These are phyloP conservation scores for Typhlomys cinereus DNA, from an alignment of 2,113 vertebrate genomes.

Conservation along the genomic window DNA sequence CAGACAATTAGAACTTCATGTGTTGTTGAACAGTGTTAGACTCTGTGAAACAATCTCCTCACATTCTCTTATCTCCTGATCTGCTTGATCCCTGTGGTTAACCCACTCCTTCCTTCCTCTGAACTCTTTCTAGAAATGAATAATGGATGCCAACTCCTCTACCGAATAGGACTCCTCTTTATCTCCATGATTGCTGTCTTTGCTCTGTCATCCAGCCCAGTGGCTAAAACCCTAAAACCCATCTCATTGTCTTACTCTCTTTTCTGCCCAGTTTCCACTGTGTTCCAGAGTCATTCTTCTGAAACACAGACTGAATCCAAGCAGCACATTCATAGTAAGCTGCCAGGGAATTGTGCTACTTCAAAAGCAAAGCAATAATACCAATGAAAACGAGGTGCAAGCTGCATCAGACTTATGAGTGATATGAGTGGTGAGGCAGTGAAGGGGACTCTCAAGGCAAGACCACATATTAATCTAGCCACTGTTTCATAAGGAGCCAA, in stretches of 20 bases:
- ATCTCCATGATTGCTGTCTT: background rate
- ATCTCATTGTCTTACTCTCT: background rate
- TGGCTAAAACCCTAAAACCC: background rate
- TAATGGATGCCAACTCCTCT: background rate
- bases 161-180: background rate
- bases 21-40: background rate
- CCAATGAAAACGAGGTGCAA: too few species aligned
- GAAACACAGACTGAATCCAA: background rate
- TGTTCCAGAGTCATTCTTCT: background rate
- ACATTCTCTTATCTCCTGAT: background rate
- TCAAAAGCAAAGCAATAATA: too few species aligned
- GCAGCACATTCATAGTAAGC: background rate
- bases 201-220: background rate
- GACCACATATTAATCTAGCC: background rate
- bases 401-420: background rate
- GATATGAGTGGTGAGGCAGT: background rate
- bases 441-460: background rate
- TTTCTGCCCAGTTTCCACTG: background rate
- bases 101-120: background rate
- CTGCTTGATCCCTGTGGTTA: background rate
- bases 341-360: background rate
- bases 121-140: background rate
- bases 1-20: background rate
- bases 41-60: background rate
- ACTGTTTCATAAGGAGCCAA: background rate